Conservation (phyloP, 1,140 invertebrate genomes). For the Bombus pyrosoma region DNA sequence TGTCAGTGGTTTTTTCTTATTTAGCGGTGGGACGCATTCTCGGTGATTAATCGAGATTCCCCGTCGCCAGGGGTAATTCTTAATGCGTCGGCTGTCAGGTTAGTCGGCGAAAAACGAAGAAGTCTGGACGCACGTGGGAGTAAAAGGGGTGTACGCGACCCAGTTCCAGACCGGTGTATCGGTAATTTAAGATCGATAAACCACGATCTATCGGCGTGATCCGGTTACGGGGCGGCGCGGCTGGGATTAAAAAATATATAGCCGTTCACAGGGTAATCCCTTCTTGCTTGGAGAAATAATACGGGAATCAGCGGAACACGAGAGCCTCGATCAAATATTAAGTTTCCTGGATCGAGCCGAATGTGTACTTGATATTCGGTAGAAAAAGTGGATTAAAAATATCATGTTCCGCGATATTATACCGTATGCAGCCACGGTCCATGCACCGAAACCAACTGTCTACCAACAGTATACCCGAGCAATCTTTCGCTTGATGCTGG, state of each 20-base stretch:
- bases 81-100: constrained; percentile 37
- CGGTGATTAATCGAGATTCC: constrained; percentile 56
- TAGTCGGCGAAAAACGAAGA: constrained; percentile 45
- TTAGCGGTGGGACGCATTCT: constrained; percentile 18
- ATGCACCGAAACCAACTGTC: not conserved
- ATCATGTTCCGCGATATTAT: constrained; percentile 78
- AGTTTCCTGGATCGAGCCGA: constrained; percentile 76
- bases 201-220: constrained; percentile 76
- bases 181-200: constrained; percentile 82
- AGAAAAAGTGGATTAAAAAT: constrained; percentile 76
- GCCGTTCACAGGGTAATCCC: constrained; percentile 78
- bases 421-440: constrained; percentile 17
- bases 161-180: constrained; percentile 73
- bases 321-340: constrained; percentile 78
- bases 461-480: constrained; percentile 2
- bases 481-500: not conserved
- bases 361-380: constrained; percentile 77
- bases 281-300: constrained; percentile 79
- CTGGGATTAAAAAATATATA: constrained; percentile 79
- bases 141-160: constrained; percentile 65
- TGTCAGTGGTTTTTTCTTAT: not conserved
- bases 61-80: constrained; percentile 52
- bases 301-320: constrained; percentile 75
- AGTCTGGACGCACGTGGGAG: constrained; percentile 22
- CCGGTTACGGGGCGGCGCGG: constrained; percentile 72